These are phyloP conservation scores for Choloepus hoffmanni DNA, from an alignment of 2,113 vertebrate genomes.

Conservation along the genomic window DNA sequence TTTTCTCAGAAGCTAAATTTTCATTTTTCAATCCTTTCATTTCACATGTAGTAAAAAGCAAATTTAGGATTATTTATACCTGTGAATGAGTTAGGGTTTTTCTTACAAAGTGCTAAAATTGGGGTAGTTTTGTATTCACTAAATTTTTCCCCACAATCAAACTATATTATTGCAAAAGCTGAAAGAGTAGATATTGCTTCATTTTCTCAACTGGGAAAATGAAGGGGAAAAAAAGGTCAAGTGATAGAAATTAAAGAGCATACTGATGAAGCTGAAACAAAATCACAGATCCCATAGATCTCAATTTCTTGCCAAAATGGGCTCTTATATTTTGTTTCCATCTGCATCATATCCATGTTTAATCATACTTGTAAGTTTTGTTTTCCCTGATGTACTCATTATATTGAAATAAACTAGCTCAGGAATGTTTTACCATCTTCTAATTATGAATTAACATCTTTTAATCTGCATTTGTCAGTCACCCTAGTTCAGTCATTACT, in stretches of 20 bases:
- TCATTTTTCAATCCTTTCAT: neutral
- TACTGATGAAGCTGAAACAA: neutral
- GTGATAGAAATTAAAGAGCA: neutral
- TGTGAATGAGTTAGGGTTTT: constrained; percentile 17
- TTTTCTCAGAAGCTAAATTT: neutral
- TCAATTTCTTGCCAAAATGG: neutral
- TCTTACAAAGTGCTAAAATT: neutral
- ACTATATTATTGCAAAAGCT: neutral
- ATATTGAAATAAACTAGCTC: neutral
- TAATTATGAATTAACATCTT: neutral
- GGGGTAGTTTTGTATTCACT: neutral
- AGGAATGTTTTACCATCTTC: neutral
- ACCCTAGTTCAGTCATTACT: neutral
- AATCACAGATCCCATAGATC: neutral
- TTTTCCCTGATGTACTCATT: neutral
- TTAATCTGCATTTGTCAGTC: neutral
- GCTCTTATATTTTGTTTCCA: neutral
- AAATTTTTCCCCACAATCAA: neutral
- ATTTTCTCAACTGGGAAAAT: constrained; percentile 16
- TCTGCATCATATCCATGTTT: neutral
- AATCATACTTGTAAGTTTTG: neutral
- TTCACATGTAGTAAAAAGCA: neutral
- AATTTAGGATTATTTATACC: neutral
- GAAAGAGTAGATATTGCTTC: neutral
- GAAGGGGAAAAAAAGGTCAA: neutral